Evolutionary conservation across 2,888 invertebrate genomes (phyloP).

Genomic region (Leuctra nigra): DNA sequence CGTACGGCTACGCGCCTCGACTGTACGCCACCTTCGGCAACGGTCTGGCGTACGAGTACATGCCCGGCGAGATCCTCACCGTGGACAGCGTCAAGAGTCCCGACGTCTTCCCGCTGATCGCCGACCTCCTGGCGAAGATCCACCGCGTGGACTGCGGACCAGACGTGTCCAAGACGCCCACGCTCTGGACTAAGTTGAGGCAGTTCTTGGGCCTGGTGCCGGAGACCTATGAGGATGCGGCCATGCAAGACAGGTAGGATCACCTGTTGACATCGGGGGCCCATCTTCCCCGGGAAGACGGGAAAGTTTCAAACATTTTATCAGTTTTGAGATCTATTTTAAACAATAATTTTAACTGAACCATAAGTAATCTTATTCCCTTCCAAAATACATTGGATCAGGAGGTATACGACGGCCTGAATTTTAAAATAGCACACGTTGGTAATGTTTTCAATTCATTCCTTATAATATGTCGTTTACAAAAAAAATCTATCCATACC

Average conservation of each 20-base stretch:
- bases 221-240: slow-evolving; percentile 56
- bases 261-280: neutral
- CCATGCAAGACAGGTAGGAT: slow-evolving; percentile 60
- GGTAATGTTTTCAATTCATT: no score
- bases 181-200: slow-evolving; percentile 70
- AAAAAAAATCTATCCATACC: no score
- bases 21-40: slow-evolving; percentile 89
- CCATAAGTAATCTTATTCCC: no score
- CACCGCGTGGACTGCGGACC: slow-evolving; percentile 52
- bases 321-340: no score
- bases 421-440: no score
- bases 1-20: slow-evolving; percentile 72
- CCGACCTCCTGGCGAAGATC: slow-evolving; percentile 75
- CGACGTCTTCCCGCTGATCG: slow-evolving; percentile 66
- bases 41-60: slow-evolving; percentile 85
- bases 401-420: no score
- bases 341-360: no score
- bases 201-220: slow-evolving; percentile 70
- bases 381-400: no score
- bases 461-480: no score
- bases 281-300: no score
- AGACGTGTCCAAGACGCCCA: slow-evolving; percentile 43
- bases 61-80: slow-evolving; percentile 73
- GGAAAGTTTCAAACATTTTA: no score
- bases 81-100: slow-evolving; percentile 55